These are phyloP conservation scores for Synergus japonicus DNA, from an alignment of 2,888 invertebrate genomes.

Conservation along the genomic window DNA sequence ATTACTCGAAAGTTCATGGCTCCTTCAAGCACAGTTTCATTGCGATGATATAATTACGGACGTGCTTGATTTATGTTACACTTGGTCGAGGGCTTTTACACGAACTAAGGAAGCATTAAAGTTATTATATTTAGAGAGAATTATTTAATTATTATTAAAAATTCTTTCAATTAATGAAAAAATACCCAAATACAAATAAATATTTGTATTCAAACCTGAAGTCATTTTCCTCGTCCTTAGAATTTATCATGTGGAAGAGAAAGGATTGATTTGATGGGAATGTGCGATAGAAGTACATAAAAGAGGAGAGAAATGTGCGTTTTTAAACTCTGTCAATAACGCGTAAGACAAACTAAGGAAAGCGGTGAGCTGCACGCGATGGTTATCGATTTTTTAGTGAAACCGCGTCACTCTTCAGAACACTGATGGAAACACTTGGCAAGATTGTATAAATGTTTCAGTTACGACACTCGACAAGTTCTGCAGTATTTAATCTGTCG, in stretches of 20 bases:
- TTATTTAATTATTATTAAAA: too few species aligned
- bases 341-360: constrained; percentile 24
- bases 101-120: neutral
- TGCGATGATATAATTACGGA: neutral
- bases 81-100: neutral
- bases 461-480: neutral
- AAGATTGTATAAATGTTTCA: constrained; percentile 30
- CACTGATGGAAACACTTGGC: neutral
- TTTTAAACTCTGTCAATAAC: constrained; percentile 10
- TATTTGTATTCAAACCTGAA: too few species aligned
- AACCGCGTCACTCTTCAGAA: neutral
- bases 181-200: too few species aligned
- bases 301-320: neutral
- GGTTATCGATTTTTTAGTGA: neutral
- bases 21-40: neutral
- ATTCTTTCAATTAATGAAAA: too few species aligned
- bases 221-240: too few species aligned
- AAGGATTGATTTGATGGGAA: constrained; percentile 50
- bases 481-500: neutral
- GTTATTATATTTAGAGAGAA: neutral
- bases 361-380: constrained; percentile 19
- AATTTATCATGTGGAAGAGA: neutral
- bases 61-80: neutral
- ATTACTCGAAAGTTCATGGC: neutral
- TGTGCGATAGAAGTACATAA: constrained; percentile 45